Evolutionary conservation across 2,797 vertebrate genomes (phyloP), one percentile per base, ranked within the genome.

Genomic region (Chelon auratus): DNA sequence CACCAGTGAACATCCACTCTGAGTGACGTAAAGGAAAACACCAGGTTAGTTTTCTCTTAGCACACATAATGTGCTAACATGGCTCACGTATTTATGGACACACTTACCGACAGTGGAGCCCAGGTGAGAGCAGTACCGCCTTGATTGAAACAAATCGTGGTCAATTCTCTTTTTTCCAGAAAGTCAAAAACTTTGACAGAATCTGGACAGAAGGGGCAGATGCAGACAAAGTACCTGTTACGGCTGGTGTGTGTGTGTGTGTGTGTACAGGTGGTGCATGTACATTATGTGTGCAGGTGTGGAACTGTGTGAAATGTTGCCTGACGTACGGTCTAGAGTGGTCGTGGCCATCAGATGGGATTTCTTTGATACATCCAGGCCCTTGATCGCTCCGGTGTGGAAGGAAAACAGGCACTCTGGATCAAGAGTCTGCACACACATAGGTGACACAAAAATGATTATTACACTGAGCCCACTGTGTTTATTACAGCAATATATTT

Each of bases 311-410:
- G 42, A 43, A 30, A 30, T 30, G 30, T n/a, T 60, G 37, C 6
- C 4, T 30, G 18, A 75, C 91, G 89, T 91, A 98, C 97, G 68
- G 83, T 97, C 97, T 50, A 95, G 87, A 39, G 96, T 75, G 0
- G 95, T 96, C 0, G 96, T 97, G 66, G 95, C 97, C 96, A 99
- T 94, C 61, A 99, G 94, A 37, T 96, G 94, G 4, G 95, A 96
- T 33, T 90, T 56, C 30, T 94, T 93, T 8, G 97, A 98, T 6
- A 96, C 89, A 14, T 94, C 90, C 71, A 99, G n/a, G 5, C 94
- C 96, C 68, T 94, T 92, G 20, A 99, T 95, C 0, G 81, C 75
- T 43, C 97, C 96, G 0, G 94, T 89, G 17, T 98, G 97, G 88
- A 96, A 98, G 56, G 94, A 94, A 54, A 94, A 96, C 63, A 99